phyloP scores from a whole-genome alignment of 2,113 vertebrate species.

The Neolamprologus hecqui region DNA sequence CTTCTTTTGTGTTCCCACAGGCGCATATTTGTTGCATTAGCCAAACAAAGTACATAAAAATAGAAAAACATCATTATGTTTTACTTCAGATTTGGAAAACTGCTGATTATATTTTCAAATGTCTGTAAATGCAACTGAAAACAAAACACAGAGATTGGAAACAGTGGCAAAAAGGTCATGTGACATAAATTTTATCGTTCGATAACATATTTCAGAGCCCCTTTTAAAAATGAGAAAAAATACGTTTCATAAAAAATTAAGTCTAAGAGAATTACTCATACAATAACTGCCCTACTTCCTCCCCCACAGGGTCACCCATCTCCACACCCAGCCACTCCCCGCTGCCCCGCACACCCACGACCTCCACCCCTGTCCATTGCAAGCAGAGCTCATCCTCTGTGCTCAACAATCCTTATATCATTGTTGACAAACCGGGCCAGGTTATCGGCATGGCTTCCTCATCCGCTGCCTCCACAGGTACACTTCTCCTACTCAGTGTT shows the following conservation, averaged over 20 bases:
- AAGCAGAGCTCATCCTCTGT: slow-evolving; percentile 83
- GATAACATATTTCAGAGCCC: not conserved
- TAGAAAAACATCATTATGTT: not conserved
- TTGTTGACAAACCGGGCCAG: slow-evolving; percentile 88
- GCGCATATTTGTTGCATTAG: not conserved
- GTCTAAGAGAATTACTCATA: not conserved
- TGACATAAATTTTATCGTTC: not conserved
- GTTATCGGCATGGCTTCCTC: slow-evolving; percentile 74
- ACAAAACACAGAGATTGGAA: not conserved
- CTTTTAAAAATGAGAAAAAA: not conserved
- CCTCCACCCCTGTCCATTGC: slow-evolving; percentile 86
- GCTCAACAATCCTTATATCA: slow-evolving; percentile 83
- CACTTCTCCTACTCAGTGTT: not conserved
- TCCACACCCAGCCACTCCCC: slow-evolving; percentile 95
- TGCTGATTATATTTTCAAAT: not conserved
- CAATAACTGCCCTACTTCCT: not conserved
- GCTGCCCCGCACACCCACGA: slow-evolving; percentile 84
- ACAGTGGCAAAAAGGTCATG: not conserved
- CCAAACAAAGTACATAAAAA: not conserved
- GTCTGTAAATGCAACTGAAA: not conserved
- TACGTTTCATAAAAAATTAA: not conserved
- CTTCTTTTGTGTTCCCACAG: not conserved
- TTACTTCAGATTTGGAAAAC: not conserved
- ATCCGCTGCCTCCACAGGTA: slow-evolving; percentile 72
- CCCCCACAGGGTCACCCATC: slow-evolving; percentile 85